A percentile compares a stretch with the other conserved stretches of the same genome.
phyloP scores from a whole-genome alignment of 1,140 invertebrate species.

The Drosophila neocordata region DNA sequence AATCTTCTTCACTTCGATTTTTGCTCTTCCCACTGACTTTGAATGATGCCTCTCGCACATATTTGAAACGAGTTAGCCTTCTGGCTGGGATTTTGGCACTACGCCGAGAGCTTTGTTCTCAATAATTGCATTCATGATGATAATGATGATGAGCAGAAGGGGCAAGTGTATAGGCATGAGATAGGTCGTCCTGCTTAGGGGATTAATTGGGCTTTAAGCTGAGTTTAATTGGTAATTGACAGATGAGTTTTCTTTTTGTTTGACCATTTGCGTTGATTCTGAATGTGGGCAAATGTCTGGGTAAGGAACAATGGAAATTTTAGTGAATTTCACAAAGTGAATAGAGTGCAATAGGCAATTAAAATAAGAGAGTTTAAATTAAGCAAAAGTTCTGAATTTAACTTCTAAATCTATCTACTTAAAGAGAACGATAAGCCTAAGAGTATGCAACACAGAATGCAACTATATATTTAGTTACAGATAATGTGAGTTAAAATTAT shows the following conservation, averaged over 20 bases:
- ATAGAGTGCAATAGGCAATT: background rate
- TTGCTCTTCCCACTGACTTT: slow-evolving; percentile 25
- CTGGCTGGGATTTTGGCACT: slow-evolving; percentile 55
- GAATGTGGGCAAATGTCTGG: background rate
- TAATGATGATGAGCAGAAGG: slow-evolving; percentile 36
- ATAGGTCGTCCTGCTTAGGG: slow-evolving; percentile 11
- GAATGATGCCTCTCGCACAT: slow-evolving; percentile 26
- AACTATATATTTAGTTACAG: no score
- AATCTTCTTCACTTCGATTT: background rate
- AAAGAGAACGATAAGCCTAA: no score
- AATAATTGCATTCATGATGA: slow-evolving; percentile 78
- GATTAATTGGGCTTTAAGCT: slow-evolving; percentile 76
- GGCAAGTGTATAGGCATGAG: background rate
- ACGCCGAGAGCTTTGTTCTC: slow-evolving; percentile 73
- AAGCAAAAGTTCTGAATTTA: background rate
- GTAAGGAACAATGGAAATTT: background rate
- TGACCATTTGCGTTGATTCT: background rate
- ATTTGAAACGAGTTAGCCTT: slow-evolving; percentile 40
- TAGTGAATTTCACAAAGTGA: background rate
- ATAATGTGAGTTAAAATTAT: no score
- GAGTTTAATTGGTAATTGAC: slow-evolving; percentile 75
- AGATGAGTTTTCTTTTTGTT: slow-evolving; percentile 9
- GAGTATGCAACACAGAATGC: no score
- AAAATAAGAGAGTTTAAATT: slow-evolving; percentile 37
- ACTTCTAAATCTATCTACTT: no score